Conservation (phyloP, 2,113 vertebrate species). For the Eclectus roratus region DNA sequence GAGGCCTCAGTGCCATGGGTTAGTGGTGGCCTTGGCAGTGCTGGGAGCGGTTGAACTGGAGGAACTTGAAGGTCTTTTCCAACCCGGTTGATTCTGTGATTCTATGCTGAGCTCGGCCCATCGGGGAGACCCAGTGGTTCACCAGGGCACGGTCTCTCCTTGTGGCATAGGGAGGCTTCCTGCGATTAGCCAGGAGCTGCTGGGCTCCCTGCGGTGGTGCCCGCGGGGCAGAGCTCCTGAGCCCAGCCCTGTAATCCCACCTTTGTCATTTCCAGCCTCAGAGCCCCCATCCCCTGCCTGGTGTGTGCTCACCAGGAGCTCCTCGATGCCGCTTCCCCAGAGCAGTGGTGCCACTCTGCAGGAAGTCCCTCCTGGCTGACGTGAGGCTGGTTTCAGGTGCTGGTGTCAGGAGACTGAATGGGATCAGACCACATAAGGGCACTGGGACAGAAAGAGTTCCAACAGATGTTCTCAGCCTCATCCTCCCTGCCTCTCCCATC, state of each 20-base stretch:
- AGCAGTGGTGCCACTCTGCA: rapidly evolving
- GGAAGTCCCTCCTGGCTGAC: background rate
- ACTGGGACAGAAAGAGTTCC: background rate
- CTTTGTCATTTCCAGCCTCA: rapidly evolving
- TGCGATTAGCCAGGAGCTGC: background rate
- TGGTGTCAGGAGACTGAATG: background rate
- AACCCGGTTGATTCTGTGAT: background rate
- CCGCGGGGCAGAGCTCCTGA: rapidly evolving
- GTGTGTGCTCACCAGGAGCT: background rate
- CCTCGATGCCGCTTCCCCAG: rapidly evolving
- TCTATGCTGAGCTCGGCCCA: background rate
- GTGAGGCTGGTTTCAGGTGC: background rate
- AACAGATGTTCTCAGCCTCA: background rate
- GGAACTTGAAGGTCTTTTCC: background rate
- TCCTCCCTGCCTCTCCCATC: background rate
- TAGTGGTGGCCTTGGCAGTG: background rate
- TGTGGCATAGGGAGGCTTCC: background rate
- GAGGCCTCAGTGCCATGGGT: background rate
- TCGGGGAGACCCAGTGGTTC: background rate
- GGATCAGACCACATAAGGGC: background rate
- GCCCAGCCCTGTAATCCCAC: background rate
- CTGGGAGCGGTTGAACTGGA: background rate
- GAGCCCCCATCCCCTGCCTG: background rate
- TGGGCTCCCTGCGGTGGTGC: background rate
- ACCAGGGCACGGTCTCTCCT: rapidly evolving